A percentile compares a stretch with the other conserved stretches of the same genome.
Evolutionary conservation across 2,113 vertebrate genomes (phyloP).

Genomic region (Arizona elegans): DNA sequence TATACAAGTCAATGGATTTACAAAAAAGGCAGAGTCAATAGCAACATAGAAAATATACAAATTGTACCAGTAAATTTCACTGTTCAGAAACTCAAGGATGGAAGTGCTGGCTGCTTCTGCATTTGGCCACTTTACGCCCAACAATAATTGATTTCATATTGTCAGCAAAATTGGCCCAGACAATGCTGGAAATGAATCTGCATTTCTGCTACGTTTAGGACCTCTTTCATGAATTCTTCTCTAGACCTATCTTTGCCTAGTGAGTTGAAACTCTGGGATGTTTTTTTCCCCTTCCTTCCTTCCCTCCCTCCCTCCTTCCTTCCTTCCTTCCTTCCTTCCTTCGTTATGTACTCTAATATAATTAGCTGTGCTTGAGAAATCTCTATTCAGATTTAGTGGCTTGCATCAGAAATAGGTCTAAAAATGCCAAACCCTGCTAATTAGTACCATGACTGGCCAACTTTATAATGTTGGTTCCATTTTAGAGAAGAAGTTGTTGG

Average conservation of each 20-base stretch:
- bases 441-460: background rate
- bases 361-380: rapidly evolving
- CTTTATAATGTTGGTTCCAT: background rate
- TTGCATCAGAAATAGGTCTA: rapidly evolving
- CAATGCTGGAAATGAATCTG: background rate
- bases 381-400: rapidly evolving
- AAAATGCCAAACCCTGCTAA: background rate
- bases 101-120: background rate
- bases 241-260: background rate
- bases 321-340: too few relatives aligned
- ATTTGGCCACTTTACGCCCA: background rate
- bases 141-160: background rate
- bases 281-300: too few relatives aligned
- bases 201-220: background rate
- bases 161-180: background rate
- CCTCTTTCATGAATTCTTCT: background rate
- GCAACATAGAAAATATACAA: background rate
- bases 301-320: too few relatives aligned
- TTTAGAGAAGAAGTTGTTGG: background rate
- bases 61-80: background rate
- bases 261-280: background rate
- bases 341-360: rapidly evolving
- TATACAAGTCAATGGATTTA: background rate
- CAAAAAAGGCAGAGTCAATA: background rate
- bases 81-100: background rate